A percentile compares a stretch with the other conserved stretches of the same genome.
These are phyloP conservation scores for Microcaecilia unicolor DNA, from an alignment of 2,797 vertebrate species.

Conservation along the genomic window DNA sequence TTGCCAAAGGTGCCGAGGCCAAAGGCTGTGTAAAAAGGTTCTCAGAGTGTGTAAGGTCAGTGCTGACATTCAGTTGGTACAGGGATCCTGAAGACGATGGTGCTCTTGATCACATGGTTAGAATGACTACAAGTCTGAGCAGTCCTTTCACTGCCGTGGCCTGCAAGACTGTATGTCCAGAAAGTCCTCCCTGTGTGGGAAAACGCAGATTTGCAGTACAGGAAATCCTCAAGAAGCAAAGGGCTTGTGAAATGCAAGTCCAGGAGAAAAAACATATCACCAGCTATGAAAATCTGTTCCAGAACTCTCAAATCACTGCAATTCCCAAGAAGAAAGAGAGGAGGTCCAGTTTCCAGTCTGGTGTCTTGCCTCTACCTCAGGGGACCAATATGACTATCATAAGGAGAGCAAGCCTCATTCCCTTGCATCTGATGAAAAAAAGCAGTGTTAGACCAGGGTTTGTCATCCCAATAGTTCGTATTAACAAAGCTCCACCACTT, in stretches of 20 bases:
- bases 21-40: constrained; percentile 76
- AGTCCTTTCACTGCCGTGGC: constrained; percentile 74
- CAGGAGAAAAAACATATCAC: constrained; percentile 43
- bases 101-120: constrained; percentile 85
- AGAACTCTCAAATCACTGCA: constrained; percentile 57
- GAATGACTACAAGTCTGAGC: constrained; percentile 73
- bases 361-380: constrained; percentile 13
- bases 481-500: constrained; percentile 74
- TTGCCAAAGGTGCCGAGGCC: constrained; percentile 65
- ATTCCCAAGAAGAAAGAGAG: constrained; percentile 55
- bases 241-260: constrained; percentile 41
- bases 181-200: constrained; percentile 74
- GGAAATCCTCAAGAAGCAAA: constrained; percentile 71
- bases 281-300: constrained; percentile 54
- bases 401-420: constrained; percentile 74
- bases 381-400: constrained; percentile 24
- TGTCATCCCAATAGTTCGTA: constrained; percentile 75
- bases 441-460: constrained; percentile 80
- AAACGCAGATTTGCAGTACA: constrained; percentile 73
- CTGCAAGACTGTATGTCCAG: constrained; percentile 79
- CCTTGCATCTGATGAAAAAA: constrained; percentile 67
- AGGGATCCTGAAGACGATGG: constrained; percentile 73
- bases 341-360: constrained; percentile 58
- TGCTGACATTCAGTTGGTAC: constrained; percentile 59
- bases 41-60: constrained; percentile 56